Evolutionary conservation across 2,888 invertebrate species (phyloP).

Genomic region (Chymomyza procnemis): DNA sequence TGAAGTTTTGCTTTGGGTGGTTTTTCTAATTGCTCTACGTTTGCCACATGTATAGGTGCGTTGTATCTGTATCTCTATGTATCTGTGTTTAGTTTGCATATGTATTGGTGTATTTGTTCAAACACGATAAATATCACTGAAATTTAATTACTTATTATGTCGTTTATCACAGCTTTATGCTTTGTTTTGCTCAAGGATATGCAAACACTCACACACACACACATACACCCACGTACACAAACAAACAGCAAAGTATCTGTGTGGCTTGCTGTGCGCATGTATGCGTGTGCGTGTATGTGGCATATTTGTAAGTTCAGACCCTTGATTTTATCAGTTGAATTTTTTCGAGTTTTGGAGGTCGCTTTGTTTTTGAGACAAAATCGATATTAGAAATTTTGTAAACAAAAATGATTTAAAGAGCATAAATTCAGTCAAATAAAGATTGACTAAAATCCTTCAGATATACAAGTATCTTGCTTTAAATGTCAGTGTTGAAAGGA

Average conservation of each 20-base stretch:
- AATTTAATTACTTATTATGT: slow-evolving; percentile 55
- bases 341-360: not conserved
- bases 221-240: too few relatives aligned
- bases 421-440: not conserved
- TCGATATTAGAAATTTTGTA: not conserved
- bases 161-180: slow-evolving; percentile 3
- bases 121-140: slow-evolving; percentile 53
- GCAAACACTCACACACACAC: not conserved
- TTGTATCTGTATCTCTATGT: too few relatives aligned
- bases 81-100: slow-evolving; percentile 23
- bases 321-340: not conserved
- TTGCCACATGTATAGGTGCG: slow-evolving; percentile 7
- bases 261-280: not conserved
- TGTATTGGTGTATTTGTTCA: slow-evolving; percentile 1
- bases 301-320: not conserved
- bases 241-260: too few relatives aligned
- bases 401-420: not conserved
- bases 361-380: not conserved
- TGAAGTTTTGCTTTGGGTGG: slow-evolving; percentile 2
- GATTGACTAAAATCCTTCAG: not conserved
- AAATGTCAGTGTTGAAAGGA: too few relatives aligned
- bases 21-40: slow-evolving; percentile 10
- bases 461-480: too few relatives aligned
- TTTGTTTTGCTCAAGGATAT: slow-evolving; percentile 11
- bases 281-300: not conserved